These are phyloP conservation scores for Choloepus didactylus DNA, from an alignment of 2,797 vertebrate genomes.

Conservation along the genomic window DNA sequence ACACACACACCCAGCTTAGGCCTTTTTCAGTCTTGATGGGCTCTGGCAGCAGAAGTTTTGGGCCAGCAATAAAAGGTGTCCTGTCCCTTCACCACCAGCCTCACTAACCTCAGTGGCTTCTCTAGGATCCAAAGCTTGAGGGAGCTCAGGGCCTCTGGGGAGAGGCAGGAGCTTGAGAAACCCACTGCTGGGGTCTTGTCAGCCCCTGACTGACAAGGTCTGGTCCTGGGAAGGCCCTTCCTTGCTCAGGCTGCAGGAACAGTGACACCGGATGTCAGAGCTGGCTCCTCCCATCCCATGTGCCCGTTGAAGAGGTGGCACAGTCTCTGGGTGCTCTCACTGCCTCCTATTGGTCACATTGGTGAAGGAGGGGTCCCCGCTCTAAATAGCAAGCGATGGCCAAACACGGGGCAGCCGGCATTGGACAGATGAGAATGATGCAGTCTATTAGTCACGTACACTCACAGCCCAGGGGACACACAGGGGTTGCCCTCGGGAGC, in stretches of 20 bases:
- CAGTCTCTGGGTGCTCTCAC: neutral
- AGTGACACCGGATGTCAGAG: neutral
- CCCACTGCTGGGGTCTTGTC: neutral
- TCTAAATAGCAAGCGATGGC: too few relatives aligned
- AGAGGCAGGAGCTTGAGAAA: neutral
- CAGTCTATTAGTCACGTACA: too few relatives aligned
- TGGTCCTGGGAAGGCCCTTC: neutral
- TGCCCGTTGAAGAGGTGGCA: neutral
- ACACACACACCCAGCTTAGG: neutral
- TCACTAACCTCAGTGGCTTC: neutral
- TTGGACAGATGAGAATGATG: too few relatives aligned
- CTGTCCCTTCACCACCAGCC: neutral
- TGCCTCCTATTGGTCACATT: too few relatives aligned
- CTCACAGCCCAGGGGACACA: too few relatives aligned
- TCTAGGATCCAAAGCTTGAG: neutral
- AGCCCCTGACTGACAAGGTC: neutral
- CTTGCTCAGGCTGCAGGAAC: neutral
- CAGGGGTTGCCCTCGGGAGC: too few relatives aligned
- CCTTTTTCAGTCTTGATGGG: neutral
- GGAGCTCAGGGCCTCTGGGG: neutral
- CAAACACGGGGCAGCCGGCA: too few relatives aligned
- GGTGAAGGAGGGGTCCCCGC: too few relatives aligned
- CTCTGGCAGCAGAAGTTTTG: neutral
- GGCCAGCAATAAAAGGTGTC: neutral
- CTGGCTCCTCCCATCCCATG: neutral